Evolutionary conservation across 2,113 vertebrate genomes (phyloP), one percentile per base, ranked within the genome.

Genomic region (Porphyrio hochstetteri): DNA sequence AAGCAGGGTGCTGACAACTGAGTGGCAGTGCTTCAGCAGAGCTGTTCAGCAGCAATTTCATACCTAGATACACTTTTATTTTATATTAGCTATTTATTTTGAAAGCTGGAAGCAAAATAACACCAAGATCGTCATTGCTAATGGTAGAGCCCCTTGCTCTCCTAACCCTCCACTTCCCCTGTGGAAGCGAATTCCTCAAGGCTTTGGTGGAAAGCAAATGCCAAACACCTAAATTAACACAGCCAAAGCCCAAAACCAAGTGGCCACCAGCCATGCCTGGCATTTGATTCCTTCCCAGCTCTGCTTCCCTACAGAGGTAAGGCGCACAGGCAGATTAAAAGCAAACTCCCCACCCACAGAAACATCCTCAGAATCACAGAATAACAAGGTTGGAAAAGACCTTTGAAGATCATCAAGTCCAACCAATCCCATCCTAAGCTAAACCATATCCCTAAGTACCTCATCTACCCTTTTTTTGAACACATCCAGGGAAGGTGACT

Each of bases 71-170:
- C 11, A 19, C 24, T 65, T 46, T 21, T 7, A 2, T 53, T 88
- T 11, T 11, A 17, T 7, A 5, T 33, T 5, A 50, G 25, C 16
- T 31, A 23, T 9, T 3, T 16, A 23, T 7, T 27, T 31, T 7
- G n/a, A 57, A 28, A 74, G 55, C 12, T 11, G 17, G 4, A 5
- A 65, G 48, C 52, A 71, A 48, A 57, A 40, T 12, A 40, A 13
- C 31, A 0, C 31, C 9, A 40, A 19, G 36, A 16, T 0, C 35
- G 50, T 1, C 40, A 8, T 6, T 14, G 16, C 3, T 13, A 11
- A 1, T 2, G 21, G 28, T 1, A 53, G 35, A 56, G 33, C 27
- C 16, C 21, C 21, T 28, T 5, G 29, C 21, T 35, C 12, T 38
- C 50, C 23, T 10, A 40, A 4, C 1, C 46, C 24, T 38, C 15